phyloP scores from a whole-genome alignment of 2,888 invertebrate species.

The Drosophila flavopinicola region DNA sequence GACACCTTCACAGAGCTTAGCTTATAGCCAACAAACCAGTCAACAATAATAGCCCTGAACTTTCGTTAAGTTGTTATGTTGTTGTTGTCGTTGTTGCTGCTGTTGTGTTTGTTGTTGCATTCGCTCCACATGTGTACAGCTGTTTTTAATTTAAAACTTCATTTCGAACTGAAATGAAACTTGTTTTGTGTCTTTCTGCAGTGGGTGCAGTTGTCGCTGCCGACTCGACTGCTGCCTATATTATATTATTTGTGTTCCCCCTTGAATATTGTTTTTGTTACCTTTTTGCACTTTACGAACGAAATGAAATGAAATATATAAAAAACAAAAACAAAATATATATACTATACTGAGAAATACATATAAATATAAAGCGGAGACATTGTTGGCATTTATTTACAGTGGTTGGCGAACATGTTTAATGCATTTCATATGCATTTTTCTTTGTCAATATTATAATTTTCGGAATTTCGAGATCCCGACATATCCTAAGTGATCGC shows the following conservation, averaged over 20 bases:
- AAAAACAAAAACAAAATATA: slow-evolving; percentile 2
- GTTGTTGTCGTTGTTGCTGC: slow-evolving; percentile 19
- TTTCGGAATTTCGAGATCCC: slow-evolving; percentile 31
- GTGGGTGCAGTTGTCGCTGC: slow-evolving; percentile 61
- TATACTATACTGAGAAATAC: slow-evolving; percentile 7
- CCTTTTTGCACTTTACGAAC: slow-evolving; percentile 27
- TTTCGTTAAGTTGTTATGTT: slow-evolving; percentile 59
- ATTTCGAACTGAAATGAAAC: slow-evolving; percentile 56
- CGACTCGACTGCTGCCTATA: slow-evolving; percentile 10
- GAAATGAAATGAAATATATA: too few species aligned
- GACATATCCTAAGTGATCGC: slow-evolving; percentile 20
- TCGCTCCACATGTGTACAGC: slow-evolving; percentile 60
- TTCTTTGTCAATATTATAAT: slow-evolving; percentile 40
- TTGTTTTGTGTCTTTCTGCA: slow-evolving; percentile 54
- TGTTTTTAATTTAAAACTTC: slow-evolving; percentile 65
- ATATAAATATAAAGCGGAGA: slow-evolving; percentile 34
- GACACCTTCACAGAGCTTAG: slow-evolving; percentile 42
- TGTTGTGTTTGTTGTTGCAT: slow-evolving; percentile 33
- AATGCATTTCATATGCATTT: slow-evolving; percentile 59
- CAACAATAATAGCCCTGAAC: slow-evolving; percentile 62
- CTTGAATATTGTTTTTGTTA: slow-evolving; percentile 26
- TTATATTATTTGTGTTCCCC: slow-evolving; percentile 30
- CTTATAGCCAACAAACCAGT: slow-evolving; percentile 16
- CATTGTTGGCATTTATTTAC: slow-evolving; percentile 55
- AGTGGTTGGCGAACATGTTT: slow-evolving; percentile 51